Base-by-base conservation (phyloP, 2,113 vertebrate species). In the Macquaria ambigua region DNA sequence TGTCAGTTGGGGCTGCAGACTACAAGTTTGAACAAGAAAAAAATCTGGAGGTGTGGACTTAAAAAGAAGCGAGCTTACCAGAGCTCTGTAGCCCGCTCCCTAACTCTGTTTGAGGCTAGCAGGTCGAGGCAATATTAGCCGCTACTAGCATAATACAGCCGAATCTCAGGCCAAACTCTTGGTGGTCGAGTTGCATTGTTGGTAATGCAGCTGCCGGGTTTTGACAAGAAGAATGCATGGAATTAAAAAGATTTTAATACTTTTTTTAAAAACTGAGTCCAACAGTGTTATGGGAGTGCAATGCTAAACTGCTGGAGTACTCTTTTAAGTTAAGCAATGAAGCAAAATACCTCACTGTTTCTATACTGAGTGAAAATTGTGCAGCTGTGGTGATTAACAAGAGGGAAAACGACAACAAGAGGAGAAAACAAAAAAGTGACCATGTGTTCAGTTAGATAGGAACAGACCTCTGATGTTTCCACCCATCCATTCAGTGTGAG, bases 391-490 rank as follows among this genome's bases (percentile, higher is more conserved):
- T 39, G 25, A 69, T 15, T 6, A 37, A 63, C 2, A 2, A 67
- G 8, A 41, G 16, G n/a, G 15, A 15, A 48, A 78, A 28, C 21
- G 72, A 64, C 23, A 39, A 68, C 39, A 62, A 75, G 31, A 15
- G 20, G 10, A 68, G 21, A 25, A 79, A 82, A 77, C 20, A 55
- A 63, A 74, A 34, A 25, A 61, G 37, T 34, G 1, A 58, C 39
- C 25, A 21, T 78, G 50, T 78, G 67, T 78, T 56, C 18, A 53
- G 50, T 75, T n/a, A 77, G 67, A 86, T 46, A 28, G n/a, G 50
- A 66, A 66, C 50, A 77, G 63, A 71, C 76, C 68, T 59, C 77
- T 1, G 23, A 79, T 83, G 31, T 39, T 64, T 67, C 77, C 58
- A 25, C 15, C 39, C 34, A 74, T 68, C 11, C 62, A 46, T 64